Evolutionary conservation across 2,888 invertebrate species (phyloP), one percentile per base, ranked within the genome.

Genomic region (Lasioglossum calceatum): DNA sequence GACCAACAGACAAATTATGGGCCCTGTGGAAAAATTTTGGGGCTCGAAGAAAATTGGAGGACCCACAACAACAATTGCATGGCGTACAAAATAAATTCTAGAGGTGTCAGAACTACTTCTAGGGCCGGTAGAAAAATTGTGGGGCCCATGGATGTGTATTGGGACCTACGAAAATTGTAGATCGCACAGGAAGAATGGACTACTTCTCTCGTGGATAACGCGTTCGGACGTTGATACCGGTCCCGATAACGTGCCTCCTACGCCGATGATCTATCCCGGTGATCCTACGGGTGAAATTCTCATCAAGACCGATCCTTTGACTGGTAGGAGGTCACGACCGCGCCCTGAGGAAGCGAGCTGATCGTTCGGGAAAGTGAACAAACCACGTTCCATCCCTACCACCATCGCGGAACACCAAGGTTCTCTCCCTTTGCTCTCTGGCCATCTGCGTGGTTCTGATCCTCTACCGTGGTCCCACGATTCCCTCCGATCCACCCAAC

Each of bases 341-440:
- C 95, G 93, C 95, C 95, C 93, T 93, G 92, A 92, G 94, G 92
- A 94, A 92, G 92, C 92, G 91, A 91, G 92, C 92, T 86, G 93
- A 89, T 91, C 93, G 92, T 94, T 92, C 93, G 94, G 94, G 94
- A 95, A 95, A 95, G 95, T 95, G 94, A 95, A 95, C 95, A 92
- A 95, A 94, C 95, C 93, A 92, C 95, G 95, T 95, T 95, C 95
- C 95, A 95, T 95, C 95, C 95, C 95, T 94, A 92, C 95, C 93
- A 93, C 82, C 82, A 91, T 91, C 88, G 82, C 87, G 90, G 92
- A 92, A 92, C 89, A 54, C 54, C 89, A 88, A 90, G 91, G 91
- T 90, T 88, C 92, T 89, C 88, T 89, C 88, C 89, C 88, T 90
- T 90, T 90, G 87, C 91, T 85, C 91, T 87, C 82, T 88, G 86